Percentiles rank a stretch among this genome's conserved stretches.
Conservation (phyloP, 2,113 vertebrate species). For the Cygnus atratus region DNA sequence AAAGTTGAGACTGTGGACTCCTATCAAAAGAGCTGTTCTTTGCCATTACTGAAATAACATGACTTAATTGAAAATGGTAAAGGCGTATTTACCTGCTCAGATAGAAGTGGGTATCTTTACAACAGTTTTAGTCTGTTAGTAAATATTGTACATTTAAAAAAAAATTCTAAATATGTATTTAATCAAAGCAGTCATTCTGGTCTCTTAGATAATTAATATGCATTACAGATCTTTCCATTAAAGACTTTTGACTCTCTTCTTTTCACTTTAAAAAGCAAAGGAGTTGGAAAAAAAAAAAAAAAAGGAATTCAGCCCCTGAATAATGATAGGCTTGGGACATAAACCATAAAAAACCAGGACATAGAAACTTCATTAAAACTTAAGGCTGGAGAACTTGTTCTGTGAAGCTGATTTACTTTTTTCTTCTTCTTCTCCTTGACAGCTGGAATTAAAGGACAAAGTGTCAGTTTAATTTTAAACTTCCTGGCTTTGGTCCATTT, state of each 20-base stretch:
- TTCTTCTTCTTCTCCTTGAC: slow-evolving; percentile 1
- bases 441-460: slow-evolving; percentile 27
- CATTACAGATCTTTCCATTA: slow-evolving; percentile 47
- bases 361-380: background rate
- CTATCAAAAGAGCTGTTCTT: background rate
- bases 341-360: background rate
- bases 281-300: background rate
- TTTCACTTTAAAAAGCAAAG: slow-evolving; percentile 26
- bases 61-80: slow-evolving; percentile 56
- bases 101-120: slow-evolving; percentile 20
- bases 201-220: slow-evolving; percentile 74
- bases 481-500: background rate
- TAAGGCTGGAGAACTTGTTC: background rate
- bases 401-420: slow-evolving; percentile 10
- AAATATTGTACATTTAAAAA: slow-evolving; percentile 64
- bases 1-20: background rate
- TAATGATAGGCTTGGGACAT: background rate
- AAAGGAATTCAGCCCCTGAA: background rate
- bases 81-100: slow-evolving; percentile 62
- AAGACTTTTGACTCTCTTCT: slow-evolving; percentile 37
- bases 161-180: slow-evolving; percentile 68
- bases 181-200: slow-evolving; percentile 35
- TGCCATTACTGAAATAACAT: background rate
- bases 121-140: slow-evolving; percentile 57
- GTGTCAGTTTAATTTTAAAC: slow-evolving; percentile 14